These are phyloP conservation scores for Miniopterus natalensis DNA, from an alignment of 2,113 vertebrate species.

Conservation along the genomic window DNA sequence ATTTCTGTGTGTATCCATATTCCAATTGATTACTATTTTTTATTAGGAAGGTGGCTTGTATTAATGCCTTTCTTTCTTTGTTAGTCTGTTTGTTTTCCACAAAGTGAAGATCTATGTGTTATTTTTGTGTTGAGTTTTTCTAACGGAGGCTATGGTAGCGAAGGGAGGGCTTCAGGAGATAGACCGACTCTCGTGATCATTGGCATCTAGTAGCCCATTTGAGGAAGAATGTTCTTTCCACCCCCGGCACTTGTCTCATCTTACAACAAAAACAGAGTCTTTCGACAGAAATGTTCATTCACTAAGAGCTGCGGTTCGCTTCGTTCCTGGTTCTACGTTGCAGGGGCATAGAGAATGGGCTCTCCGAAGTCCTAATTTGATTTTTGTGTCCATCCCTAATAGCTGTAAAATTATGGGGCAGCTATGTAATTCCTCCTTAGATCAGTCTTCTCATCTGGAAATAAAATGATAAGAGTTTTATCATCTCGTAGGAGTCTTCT, in stretches of 20 bases:
- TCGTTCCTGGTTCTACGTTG: background rate
- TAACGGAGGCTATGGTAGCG: background rate
- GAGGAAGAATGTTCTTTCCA: background rate
- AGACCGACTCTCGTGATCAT: background rate
- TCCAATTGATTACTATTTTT: background rate
- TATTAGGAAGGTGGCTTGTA: constrained; percentile 3
- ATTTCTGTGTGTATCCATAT: background rate
- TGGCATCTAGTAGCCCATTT: background rate
- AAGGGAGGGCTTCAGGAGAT: background rate
- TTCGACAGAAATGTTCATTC: background rate
- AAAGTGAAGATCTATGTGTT: background rate
- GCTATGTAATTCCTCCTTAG: background rate
- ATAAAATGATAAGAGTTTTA: background rate
- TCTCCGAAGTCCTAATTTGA: background rate
- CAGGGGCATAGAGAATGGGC: background rate
- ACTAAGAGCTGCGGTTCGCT: background rate
- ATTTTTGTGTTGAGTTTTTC: background rate
- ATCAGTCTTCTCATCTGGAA: constrained; percentile 28
- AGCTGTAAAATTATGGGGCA: background rate
- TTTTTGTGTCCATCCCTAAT: background rate
- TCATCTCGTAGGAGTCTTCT: background rate
- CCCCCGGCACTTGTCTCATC: background rate
- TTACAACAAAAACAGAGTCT: background rate
- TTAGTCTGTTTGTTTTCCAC: background rate
- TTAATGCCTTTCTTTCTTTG: constrained; percentile 20